Conservation (phyloP, 2,888 invertebrate species). For the Emmelina monodactyla region DNA sequence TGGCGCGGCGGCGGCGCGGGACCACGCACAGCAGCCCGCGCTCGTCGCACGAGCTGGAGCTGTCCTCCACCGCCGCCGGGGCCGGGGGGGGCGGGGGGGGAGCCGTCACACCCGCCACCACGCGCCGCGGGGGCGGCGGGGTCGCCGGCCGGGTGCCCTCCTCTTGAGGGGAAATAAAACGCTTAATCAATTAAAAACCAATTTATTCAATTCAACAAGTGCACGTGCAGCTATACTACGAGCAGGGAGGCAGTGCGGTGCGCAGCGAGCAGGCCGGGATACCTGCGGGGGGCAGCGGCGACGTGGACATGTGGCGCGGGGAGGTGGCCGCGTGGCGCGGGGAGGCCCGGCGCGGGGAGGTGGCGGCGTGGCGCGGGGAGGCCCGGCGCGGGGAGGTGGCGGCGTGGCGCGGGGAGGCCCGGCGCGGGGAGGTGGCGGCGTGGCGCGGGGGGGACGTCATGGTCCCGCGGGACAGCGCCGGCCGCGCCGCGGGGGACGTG, state of each 20-base stretch:
- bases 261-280: not conserved
- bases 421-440: slow-evolving; percentile 25
- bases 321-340: not conserved
- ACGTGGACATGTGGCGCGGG: not conserved
- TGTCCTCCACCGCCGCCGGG: slow-evolving; percentile 13
- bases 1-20: slow-evolving; percentile 32
- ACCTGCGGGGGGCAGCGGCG: not conserved
- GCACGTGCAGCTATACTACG: not conserved
- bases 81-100: not conserved
- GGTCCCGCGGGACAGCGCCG: slow-evolving; percentile 12
- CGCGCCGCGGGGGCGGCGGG: too few relatives aligned
- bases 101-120: not conserved
- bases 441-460: slow-evolving; percentile 27
- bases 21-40: slow-evolving; percentile 38
- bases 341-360: not conserved
- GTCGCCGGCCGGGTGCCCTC: not conserved
- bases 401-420: slow-evolving; percentile 13
- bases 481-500: slow-evolving; percentile 19
- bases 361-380: slow-evolving; percentile 1
- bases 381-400: slow-evolving; percentile 9
- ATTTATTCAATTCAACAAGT: not conserved
- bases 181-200: not conserved
- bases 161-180: not conserved
- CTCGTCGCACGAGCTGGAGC: slow-evolving; percentile 32
- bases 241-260: not conserved